A percentile compares a stretch with the other conserved stretches of the same genome.
These are phyloP conservation scores for Oscheius sp. DNA, from an alignment of 1,140 invertebrate genomes.

Conservation along the genomic window DNA sequence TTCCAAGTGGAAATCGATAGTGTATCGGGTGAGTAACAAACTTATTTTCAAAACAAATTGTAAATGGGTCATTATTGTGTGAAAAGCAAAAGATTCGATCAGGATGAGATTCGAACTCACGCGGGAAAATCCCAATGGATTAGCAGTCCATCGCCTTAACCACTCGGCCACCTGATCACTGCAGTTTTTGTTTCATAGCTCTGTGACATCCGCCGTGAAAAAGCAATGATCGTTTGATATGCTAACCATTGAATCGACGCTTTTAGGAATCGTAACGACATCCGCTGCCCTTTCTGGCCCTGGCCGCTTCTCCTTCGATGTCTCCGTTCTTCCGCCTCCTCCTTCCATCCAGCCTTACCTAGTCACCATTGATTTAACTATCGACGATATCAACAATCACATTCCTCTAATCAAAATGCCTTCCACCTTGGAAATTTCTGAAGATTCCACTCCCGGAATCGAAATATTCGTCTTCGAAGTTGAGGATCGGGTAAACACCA, in stretches of 20 bases:
- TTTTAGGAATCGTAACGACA: background rate
- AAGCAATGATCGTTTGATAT: no score
- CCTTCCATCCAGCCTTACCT: background rate
- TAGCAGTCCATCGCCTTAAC: conserved; percentile 59
- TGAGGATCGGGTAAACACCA: background rate
- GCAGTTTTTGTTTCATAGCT: no score
- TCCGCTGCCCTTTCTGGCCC: background rate
- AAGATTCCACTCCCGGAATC: background rate
- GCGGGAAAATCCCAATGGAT: conserved; percentile 58
- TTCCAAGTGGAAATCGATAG: no score
- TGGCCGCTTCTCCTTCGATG: background rate
- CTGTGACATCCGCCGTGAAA: no score
- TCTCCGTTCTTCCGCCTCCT: background rate
- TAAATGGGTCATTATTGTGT: no score
- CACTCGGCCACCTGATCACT: conserved; percentile 57
- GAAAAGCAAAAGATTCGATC: no score
- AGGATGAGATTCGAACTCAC: conserved; percentile 59
- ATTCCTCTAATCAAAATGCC: background rate
- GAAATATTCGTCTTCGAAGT: background rate
- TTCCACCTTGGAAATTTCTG: background rate
- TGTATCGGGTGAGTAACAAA: no score
- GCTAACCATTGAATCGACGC: no score
- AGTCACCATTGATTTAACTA: background rate
- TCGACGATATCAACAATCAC: background rate
- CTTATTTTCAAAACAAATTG: no score